phyloP scores from a whole-genome alignment of 2,797 vertebrate species.

The Catharus ustulatus region DNA sequence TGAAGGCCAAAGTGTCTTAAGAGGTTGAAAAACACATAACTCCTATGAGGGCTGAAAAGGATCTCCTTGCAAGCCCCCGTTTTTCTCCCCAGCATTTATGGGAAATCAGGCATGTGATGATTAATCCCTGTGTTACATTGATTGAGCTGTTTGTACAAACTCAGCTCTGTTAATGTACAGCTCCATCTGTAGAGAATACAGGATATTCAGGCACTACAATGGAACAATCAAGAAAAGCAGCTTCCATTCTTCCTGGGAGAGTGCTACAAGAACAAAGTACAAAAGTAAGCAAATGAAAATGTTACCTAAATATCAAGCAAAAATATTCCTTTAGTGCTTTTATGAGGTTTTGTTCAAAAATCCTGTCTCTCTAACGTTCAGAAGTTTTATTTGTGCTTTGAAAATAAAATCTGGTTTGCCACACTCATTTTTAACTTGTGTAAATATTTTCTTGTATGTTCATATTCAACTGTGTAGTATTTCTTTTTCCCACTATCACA shows the following conservation, averaged over 20 bases:
- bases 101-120: slow-evolving; percentile 34
- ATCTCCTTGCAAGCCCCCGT: neutral
- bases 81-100: slow-evolving; percentile 10
- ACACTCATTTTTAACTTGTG: slow-evolving; percentile 33
- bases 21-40: neutral
- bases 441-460: slow-evolving; percentile 66
- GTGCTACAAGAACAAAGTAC: neutral
- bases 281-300: slow-evolving; percentile 34
- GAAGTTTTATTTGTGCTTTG: neutral
- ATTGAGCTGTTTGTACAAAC: slow-evolving; percentile 58
- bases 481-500: slow-evolving; percentile 53
- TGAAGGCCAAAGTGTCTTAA: neutral
- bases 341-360: neutral
- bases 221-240: slow-evolving; percentile 10
- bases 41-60: neutral
- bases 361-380: neutral
- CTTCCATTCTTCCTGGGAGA: slow-evolving; percentile 9
- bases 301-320: slow-evolving; percentile 20
- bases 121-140: slow-evolving; percentile 39
- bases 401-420: slow-evolving; percentile 21
- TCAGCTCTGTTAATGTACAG: slow-evolving; percentile 42
- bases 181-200: slow-evolving; percentile 44
- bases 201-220: slow-evolving; percentile 31
- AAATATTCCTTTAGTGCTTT: neutral
- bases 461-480: slow-evolving; percentile 34